Evolutionary conservation across 2,113 vertebrate genomes (phyloP).

Genomic region (Lasiurus cinereus): DNA sequence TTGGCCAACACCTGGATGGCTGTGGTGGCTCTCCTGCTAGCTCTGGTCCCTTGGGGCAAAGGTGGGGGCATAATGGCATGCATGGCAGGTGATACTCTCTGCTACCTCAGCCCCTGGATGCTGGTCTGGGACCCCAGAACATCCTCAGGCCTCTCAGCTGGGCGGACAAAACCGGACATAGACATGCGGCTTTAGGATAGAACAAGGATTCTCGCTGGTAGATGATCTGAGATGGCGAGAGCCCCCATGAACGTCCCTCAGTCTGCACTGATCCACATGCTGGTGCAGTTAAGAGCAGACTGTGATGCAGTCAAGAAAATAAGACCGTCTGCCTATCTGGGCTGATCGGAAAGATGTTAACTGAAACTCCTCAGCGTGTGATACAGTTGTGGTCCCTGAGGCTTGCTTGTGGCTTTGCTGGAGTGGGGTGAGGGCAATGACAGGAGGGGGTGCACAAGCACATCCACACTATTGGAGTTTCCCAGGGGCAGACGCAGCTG

Average conservation of each 20-base stretch:
- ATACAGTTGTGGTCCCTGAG: not conserved
- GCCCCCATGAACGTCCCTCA: too few species aligned
- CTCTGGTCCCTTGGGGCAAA: not conserved
- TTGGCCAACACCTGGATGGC: not conserved
- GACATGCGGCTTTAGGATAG: too few species aligned
- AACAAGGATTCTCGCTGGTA: too few species aligned
- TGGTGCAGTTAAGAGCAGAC: too few species aligned
- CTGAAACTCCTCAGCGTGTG: not conserved
- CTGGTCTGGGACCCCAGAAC: not conserved
- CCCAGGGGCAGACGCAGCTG: not conserved
- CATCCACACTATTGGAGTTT: not conserved
- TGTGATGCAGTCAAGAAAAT: too few species aligned
- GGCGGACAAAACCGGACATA: too few species aligned
- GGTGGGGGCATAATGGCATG: not conserved
- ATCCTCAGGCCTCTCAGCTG: not conserved
- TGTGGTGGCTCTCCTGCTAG: not conserved
- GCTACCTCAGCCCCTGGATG: not conserved
- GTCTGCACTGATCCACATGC: too few species aligned
- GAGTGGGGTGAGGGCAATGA: not conserved
- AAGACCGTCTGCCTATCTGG: too few species aligned
- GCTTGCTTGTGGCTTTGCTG: not conserved
- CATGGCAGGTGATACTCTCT: accelerated
- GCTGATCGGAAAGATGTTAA: too few species aligned
- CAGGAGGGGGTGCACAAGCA: not conserved
- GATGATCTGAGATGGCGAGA: too few species aligned